Evolutionary conservation across 2,113 vertebrate species (phyloP).

Genomic region (Orthonyx spaldingii): DNA sequence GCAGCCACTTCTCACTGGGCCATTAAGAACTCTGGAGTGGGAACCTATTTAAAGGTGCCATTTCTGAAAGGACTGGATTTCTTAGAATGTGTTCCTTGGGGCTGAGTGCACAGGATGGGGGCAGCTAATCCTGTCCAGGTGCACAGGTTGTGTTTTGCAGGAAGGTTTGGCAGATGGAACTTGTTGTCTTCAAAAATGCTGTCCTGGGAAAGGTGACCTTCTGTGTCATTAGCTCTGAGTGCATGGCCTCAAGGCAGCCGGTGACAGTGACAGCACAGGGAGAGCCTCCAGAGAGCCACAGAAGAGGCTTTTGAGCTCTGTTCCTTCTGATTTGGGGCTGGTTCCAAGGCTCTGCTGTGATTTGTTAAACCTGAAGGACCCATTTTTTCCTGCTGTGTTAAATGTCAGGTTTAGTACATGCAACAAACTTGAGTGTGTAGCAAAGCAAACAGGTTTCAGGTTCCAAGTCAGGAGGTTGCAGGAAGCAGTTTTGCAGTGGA

Average conservation of each 20-base stretch:
- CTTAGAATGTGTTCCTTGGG: rapidly evolving
- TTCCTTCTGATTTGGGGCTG: background rate
- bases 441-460: background rate
- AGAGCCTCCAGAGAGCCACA: background rate
- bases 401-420: background rate
- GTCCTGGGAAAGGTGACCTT: background rate
- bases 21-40: background rate
- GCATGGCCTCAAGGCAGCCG: background rate
- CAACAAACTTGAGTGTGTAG: background rate
- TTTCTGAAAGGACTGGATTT: background rate
- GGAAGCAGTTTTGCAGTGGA: background rate
- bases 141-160: background rate
- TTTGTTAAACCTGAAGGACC: background rate
- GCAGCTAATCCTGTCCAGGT: background rate
- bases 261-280: background rate
- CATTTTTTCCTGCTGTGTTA: background rate
- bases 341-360: background rate
- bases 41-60: background rate
- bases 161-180: background rate
- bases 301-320: background rate
- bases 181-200: background rate
- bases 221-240: background rate
- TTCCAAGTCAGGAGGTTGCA: background rate
- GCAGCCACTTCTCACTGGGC: background rate
- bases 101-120: background rate